Percentiles rank a stretch among this genome's conserved stretches.
These are phyloP conservation scores for Galagoides demidoff DNA, from an alignment of 2,797 vertebrate species.

Conservation along the genomic window DNA sequence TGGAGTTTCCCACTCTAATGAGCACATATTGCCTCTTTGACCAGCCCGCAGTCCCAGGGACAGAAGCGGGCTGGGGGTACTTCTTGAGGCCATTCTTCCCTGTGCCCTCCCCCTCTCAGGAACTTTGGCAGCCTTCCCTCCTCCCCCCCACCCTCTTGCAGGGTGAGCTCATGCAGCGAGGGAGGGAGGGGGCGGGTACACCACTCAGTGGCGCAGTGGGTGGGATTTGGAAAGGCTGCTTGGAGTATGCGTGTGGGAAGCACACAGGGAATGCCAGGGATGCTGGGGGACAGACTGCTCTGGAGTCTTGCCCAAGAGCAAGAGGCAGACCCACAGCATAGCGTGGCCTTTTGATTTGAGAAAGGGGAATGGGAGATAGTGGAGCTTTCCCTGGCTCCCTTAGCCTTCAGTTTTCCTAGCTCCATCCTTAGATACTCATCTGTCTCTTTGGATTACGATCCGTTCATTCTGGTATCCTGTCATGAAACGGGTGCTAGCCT, in stretches of 20 bases:
- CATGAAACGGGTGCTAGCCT: background rate
- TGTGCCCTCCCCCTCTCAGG: background rate
- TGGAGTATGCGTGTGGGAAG: slow-evolving; percentile 2
- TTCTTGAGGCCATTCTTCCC: background rate
- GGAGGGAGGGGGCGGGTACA: background rate
- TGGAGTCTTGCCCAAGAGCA: slow-evolving; percentile 27
- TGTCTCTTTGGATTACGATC: slow-evolving; percentile 42
- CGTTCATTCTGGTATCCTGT: background rate
- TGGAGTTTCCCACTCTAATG: background rate
- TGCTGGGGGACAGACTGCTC: background rate
- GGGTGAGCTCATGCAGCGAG: slow-evolving; percentile 13
- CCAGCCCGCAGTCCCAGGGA: background rate
- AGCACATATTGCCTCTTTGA: background rate
- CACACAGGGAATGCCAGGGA: slow-evolving; percentile 1
- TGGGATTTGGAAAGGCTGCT: slow-evolving; percentile 42
- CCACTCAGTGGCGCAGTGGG: slow-evolving; percentile 8
- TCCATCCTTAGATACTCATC: background rate
- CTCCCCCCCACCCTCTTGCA: background rate
- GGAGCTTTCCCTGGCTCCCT: background rate
- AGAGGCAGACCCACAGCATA: background rate
- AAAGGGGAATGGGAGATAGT: background rate
- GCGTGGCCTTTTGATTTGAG: background rate
- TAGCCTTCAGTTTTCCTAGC: background rate
- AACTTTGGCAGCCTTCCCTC: background rate
- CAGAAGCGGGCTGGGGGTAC: too few relatives aligned